Percentiles rank a stretch among this genome's conserved stretches.
phyloP scores from a whole-genome alignment of 2,113 vertebrate genomes.

The Cyanocitta stelleri region DNA sequence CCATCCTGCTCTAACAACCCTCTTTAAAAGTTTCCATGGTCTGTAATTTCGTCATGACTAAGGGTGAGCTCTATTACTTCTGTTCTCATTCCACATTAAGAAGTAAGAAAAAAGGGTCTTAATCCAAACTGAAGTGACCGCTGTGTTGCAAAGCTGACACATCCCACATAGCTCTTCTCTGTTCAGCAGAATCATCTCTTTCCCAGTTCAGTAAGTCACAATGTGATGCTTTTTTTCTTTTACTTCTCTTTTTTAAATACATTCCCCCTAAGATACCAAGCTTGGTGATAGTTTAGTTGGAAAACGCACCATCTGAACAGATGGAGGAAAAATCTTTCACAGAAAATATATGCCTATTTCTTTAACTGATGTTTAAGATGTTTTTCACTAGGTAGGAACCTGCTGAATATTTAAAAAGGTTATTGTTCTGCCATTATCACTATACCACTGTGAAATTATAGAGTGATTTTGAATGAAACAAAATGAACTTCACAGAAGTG shows the following conservation, averaged over 20 bases:
- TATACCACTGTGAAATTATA: background rate
- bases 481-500: background rate
- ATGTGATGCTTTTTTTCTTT: background rate
- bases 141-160: background rate
- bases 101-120: background rate
- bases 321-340: background rate
- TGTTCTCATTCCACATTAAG: background rate
- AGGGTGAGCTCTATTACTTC: background rate
- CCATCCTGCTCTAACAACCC: background rate
- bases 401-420: background rate
- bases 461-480: background rate
- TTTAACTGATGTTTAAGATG: background rate
- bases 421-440: background rate
- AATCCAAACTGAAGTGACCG: background rate
- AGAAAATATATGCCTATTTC: background rate
- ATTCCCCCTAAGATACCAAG: background rate
- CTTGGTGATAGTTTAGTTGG: background rate
- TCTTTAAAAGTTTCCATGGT: background rate
- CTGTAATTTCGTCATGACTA: background rate
- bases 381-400: background rate
- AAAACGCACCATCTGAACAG: background rate
- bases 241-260: background rate
- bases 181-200: background rate
- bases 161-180: background rate
- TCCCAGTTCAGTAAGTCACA: background rate